Conservation (phyloP, 2,113 vertebrate genomes). For the Xenotilapia flavipinnis region DNA sequence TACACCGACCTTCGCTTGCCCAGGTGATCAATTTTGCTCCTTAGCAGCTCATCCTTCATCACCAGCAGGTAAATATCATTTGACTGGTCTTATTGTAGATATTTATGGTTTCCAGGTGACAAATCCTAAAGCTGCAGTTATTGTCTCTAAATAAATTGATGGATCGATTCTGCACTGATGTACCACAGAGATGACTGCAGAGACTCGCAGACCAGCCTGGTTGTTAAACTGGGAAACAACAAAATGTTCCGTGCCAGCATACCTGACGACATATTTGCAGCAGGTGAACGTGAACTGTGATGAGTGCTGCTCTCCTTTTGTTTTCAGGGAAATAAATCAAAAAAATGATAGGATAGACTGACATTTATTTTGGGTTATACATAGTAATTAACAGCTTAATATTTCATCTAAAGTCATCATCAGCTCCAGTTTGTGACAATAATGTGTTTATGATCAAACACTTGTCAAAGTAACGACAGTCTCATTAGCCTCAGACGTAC, state of each 20-base stretch:
- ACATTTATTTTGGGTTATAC: not conserved
- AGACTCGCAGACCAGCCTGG: not conserved
- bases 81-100: not conserved
- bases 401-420: not conserved
- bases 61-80: not conserved
- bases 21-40: not conserved
- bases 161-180: not conserved
- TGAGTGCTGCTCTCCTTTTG: not conserved
- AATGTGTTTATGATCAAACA: not conserved
- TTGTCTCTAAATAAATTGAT: not conserved
- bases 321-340: not conserved
- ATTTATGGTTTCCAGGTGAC: not conserved
- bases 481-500: not conserved
- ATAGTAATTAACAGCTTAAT: not conserved
- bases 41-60: accelerated
- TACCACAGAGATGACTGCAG: not conserved
- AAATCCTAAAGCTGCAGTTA: not conserved
- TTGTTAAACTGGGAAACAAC: not conserved
- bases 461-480: not conserved
- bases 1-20: accelerated
- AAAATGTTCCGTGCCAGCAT: not conserved
- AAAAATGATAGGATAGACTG: not conserved
- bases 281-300: accelerated
- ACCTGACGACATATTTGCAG: not conserved
- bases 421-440: not conserved